Percentiles rank a stretch among this genome's conserved stretches.
Evolutionary conservation across 2,797 vertebrate species (phyloP).

Genomic region (Falco concolor): DNA sequence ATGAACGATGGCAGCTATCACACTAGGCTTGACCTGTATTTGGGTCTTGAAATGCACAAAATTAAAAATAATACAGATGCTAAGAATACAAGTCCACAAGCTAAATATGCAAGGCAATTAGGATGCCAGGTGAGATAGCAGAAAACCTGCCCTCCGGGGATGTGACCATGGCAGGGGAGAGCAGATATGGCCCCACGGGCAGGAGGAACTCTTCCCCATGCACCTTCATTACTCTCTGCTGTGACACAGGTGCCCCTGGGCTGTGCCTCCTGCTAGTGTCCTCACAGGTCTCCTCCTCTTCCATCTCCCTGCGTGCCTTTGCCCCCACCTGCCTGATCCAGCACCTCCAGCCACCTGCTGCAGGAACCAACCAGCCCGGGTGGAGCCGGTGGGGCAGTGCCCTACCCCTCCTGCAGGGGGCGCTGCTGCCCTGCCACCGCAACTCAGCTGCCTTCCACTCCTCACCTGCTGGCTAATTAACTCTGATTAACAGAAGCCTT

Average conservation of each 20-base stretch:
- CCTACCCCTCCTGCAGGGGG: too few species aligned
- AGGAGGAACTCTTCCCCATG: background rate
- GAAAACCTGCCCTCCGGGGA: background rate
- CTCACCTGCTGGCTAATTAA: background rate
- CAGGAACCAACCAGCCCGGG: background rate
- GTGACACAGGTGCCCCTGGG: accelerated
- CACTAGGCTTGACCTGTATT: background rate
- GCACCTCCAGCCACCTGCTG: background rate
- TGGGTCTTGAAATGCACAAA: background rate
- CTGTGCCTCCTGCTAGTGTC: too few species aligned
- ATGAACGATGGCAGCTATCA: background rate
- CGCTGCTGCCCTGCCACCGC: too few species aligned
- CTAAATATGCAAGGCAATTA: background rate
- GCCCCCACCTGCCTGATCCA: accelerated
- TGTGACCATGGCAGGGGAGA: accelerated
- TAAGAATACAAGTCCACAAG: background rate
- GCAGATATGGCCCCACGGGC: background rate
- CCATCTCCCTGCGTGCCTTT: accelerated
- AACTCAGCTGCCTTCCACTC: too few species aligned
- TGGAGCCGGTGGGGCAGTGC: accelerated
- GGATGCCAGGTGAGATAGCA: background rate
- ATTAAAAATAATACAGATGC: background rate
- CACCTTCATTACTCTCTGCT: background rate
- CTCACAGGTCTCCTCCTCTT: background rate
- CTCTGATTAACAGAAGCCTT: background rate